Base-by-base conservation (phyloP, 2,888 invertebrate species). In the Eristalis arbustorum region DNA sequence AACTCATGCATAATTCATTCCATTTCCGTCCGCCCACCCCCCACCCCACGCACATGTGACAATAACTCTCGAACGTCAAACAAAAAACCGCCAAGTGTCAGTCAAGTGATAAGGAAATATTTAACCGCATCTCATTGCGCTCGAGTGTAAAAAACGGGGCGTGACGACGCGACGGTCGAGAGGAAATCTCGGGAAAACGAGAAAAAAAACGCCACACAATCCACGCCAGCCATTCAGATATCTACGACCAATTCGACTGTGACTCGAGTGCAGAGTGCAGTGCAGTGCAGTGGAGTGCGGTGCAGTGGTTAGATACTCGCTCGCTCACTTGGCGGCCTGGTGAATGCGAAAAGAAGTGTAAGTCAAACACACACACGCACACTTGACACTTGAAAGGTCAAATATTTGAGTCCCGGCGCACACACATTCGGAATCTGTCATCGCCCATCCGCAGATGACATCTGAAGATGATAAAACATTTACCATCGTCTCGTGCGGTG, bases 41-140 rank as follows among this genome's bases (percentile, higher is more conserved):
- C 14, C 63, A 18, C 31, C 10, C 31, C 8, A 8, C 31, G 4
- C 8, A 31, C 75, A 66, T 68, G 69, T 64, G 69, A 84, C 79
- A 71, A 84, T 84, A 81, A 77, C 59, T 75, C 74, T 78, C 73
- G 23, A 69, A 71, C 78, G 74, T 74, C 82, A 87, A 75, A 87
- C 74, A 82, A 69, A 78, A 82, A 82, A 87, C 78, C 85, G 49
- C 82, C 82, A 75, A 87, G 82, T 78, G 82, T 78, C 78, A 82
- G 66, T 87, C 78, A 66, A 82, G 85, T 82, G 85, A 82, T 87
- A 87, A 82, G 82, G 82, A 82, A 87, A 87, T 87, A 87, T 87
- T 87, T 87, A 78, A 74, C 82, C 74, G 31, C 81, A 77, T 71
- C 61, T 42, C 49, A 8, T 18, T 18, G 8, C 18, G 18, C 18